Evolutionary conservation across 2,888 invertebrate genomes (phyloP).

Genomic region (Aelia acuminata): DNA sequence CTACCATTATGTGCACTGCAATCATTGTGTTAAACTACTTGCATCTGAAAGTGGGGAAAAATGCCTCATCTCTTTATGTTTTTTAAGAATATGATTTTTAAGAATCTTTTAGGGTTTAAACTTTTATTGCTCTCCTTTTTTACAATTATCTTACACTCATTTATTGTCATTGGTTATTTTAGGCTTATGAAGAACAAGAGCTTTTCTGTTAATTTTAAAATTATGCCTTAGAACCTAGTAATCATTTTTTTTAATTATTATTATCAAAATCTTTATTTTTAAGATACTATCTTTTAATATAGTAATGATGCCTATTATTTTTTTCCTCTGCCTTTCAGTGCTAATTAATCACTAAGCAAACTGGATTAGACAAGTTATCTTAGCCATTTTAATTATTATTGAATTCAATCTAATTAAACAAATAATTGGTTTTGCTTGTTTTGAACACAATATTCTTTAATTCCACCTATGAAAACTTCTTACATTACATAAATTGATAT

Average conservation of each 20-base stretch:
- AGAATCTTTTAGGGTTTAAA: too few relatives aligned
- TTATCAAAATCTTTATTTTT: neutral
- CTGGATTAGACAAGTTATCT: neutral
- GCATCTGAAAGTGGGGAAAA: too few relatives aligned
- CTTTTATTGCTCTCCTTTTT: neutral
- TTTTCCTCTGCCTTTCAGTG: neutral
- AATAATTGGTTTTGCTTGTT: too few relatives aligned
- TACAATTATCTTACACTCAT: neutral
- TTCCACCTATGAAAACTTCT: too few relatives aligned
- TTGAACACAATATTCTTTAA: too few relatives aligned
- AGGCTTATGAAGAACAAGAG: neutral
- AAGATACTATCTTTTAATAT: neutral
- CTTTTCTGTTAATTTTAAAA: neutral
- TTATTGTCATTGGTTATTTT: neutral
- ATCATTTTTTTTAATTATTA: neutral
- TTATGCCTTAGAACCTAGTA: neutral
- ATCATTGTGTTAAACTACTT: too few relatives aligned
- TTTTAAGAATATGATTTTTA: too few relatives aligned
- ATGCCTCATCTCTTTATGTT: too few relatives aligned
- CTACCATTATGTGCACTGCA: too few relatives aligned
- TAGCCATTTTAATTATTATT: neutral
- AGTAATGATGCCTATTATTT: too few relatives aligned
- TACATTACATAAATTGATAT: too few relatives aligned
- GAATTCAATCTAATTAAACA: too few relatives aligned
- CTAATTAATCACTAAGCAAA: neutral